phyloP scores from a whole-genome alignment of 2,797 vertebrate genomes.

The Helarctos malayanus region DNA sequence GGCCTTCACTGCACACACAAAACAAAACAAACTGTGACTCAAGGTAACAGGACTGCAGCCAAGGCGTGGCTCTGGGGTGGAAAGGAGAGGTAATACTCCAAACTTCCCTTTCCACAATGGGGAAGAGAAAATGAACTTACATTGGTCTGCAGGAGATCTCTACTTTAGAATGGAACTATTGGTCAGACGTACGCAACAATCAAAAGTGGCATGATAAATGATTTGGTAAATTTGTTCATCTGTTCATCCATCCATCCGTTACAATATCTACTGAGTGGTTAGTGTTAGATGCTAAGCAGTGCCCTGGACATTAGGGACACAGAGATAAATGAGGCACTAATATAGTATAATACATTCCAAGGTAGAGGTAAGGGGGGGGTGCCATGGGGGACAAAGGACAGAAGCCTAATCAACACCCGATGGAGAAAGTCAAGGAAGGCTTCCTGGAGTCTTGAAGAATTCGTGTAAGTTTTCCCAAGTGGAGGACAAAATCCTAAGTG shows the following conservation, averaged over 20 bases:
- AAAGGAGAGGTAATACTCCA: constrained; percentile 24
- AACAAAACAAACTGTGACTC: not conserved
- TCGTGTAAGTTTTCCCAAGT: not conserved
- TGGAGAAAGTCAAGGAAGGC: not conserved
- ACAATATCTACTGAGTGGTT: constrained; percentile 12
- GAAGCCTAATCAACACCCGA: not conserved
- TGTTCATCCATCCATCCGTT: not conserved
- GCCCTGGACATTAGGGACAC: not conserved
- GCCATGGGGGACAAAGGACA: not conserved
- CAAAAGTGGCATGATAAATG: constrained; percentile 16
- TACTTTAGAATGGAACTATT: not conserved
- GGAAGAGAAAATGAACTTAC: constrained; percentile 55
- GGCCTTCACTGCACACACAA: not conserved
- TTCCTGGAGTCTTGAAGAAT: constrained; percentile 28
- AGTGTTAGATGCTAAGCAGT: not conserved
- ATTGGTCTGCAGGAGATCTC: not conserved
- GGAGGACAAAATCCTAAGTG: constrained; percentile 20
- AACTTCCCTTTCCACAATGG: not conserved
- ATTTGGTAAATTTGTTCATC: not conserved
- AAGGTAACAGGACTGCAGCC: not conserved
- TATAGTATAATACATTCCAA: not conserved
- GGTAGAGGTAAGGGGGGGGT: not conserved
- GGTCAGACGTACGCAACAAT: not conserved
- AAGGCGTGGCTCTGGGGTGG: not conserved
- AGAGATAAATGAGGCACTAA: not conserved